Base-by-base conservation (phyloP, 1,140 invertebrate species). In the Drosophila serrata region DNA sequence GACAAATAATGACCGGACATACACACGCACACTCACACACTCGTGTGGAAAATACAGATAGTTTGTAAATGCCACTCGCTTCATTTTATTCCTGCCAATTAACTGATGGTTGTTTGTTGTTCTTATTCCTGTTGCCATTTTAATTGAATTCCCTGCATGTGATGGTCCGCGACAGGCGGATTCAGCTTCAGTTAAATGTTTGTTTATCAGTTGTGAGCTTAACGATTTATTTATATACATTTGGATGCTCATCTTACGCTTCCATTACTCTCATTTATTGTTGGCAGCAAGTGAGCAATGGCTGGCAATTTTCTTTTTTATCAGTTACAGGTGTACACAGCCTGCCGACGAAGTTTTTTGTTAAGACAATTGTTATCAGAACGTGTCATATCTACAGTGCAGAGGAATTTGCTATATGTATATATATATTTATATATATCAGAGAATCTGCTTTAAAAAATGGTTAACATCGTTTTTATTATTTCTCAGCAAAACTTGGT, bases 71-170 rank as follows among this genome's bases (percentile, higher is more conserved):
- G 27, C 39, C 27, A 19, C 12, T 45, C 22, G 31, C 43, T 49
- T 49, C 45, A 33, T 56, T 57, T 72, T 49, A 69, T 69, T 72
- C 55, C 43, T 70, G 65, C 19, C 51, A 72, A 72, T 72, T 72
- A 58, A 70, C 33, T 33, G 35, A 58, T 46, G 53, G 15, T 35
- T 59, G 53, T 42, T 73, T 73, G 69, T 67, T 67, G 62, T 68
- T 68, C 46, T 22, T 67, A 35, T 45, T 69, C 65, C 62, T 68
- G 65, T 19, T 43, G 65, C 29, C 24, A 9, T 55, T 69, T 69
- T 69, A 69, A 69, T 69, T 69, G 39, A 67, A 67, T 67, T 69
- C 37, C n/a, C 61, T 43, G 31, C 6, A 19, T 7, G 33, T 37
- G 59, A 67, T 48, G 59, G 33, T 11, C 33, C 27, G 29, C 37